Base-by-base conservation (phyloP, 2,113 vertebrate species). In the Struthio camelus region DNA sequence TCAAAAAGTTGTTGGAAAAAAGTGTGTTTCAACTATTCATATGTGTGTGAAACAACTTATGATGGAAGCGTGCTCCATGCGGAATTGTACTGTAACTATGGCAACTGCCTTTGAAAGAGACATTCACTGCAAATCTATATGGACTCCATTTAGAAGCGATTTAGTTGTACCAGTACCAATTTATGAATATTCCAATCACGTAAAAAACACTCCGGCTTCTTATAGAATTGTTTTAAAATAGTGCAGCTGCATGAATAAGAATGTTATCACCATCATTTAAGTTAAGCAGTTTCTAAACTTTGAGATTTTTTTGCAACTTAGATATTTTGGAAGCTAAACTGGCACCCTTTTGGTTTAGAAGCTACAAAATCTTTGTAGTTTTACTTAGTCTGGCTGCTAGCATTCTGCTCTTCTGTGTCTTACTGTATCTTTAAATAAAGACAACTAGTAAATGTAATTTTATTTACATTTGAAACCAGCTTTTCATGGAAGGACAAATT, bases 121-220 rank as follows among this genome's bases (percentile, higher is more conserved):
- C 76, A 80, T 79, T 72, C 93, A 85, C 73, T 95, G 94, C 80
- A 87, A 94, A 85, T 92, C 86, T 93, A 8, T 53, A 59, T 90
- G 56, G 67, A 88, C 73, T 78, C 89, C 18, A 94, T 96, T 91
- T 87, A 80, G 78, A 70, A 78, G 85, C 93, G 50, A 91, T 86
- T 93, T 87, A 89, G 62, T 82, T 93, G 73, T 90, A 77, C 89
- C 54, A 78, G 53, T 91, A 69, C 30, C 3, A 3, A 62, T 85
- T 90, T 93, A 93, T 96, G 90, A 96, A 95, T 94, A 93, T 93
- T 92, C 77, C 64, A 94, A 89, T 87, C 77, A 83, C 80, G 78
- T 70, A 71, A 96, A 95, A 92, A 81, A 13, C 62, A 85, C 38
- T 53, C 80, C 14, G 59, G 91, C 79, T 90, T 87, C 88, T 71